Conservation (phyloP, 2,888 invertebrate genomes). For the Cephus runcator region DNA sequence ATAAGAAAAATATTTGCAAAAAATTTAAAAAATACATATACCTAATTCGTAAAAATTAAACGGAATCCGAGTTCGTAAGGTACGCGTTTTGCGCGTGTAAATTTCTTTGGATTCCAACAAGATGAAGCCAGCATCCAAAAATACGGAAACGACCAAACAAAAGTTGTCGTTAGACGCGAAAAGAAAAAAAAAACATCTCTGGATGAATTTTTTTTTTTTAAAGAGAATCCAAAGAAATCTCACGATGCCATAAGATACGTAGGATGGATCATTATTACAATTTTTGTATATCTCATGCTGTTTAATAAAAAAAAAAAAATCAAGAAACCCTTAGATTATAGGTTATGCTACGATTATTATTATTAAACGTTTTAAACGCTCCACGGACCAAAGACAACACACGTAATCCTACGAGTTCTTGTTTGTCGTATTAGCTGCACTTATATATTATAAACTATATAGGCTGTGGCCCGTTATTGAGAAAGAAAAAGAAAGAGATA, state of each 20-base stretch:
- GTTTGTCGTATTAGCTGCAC: slow-evolving; percentile 53
- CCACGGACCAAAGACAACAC: slow-evolving; percentile 54
- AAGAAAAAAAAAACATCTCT: neutral
- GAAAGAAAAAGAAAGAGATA: neutral
- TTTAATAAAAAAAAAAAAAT: slow-evolving; percentile 21
- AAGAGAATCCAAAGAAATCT: slow-evolving; percentile 10
- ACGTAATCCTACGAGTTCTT: slow-evolving; percentile 47
- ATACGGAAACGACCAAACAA: neutral
- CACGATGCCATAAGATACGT: slow-evolving; percentile 12
- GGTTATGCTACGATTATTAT: slow-evolving; percentile 40
- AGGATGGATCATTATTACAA: slow-evolving; percentile 17
- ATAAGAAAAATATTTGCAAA: neutral
- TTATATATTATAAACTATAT: slow-evolving; percentile 20
- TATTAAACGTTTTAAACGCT: slow-evolving; percentile 49
- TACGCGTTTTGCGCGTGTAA: neutral
- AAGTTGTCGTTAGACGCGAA: neutral
- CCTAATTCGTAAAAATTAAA: slow-evolving; percentile 14
- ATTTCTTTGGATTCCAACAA: neutral
- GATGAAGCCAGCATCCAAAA: neutral
- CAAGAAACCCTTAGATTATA: slow-evolving; percentile 34
- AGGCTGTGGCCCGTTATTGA: slow-evolving; percentile 38
- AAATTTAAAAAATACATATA: slow-evolving; percentile 2
- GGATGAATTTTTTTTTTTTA: neutral
- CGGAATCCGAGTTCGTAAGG: slow-evolving; percentile 7
- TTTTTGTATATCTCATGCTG: slow-evolving; percentile 37